Evolutionary conservation across 2,888 invertebrate species (phyloP), one percentile per base, ranked within the genome.

Genomic region (Cheilosia vulpina): DNA sequence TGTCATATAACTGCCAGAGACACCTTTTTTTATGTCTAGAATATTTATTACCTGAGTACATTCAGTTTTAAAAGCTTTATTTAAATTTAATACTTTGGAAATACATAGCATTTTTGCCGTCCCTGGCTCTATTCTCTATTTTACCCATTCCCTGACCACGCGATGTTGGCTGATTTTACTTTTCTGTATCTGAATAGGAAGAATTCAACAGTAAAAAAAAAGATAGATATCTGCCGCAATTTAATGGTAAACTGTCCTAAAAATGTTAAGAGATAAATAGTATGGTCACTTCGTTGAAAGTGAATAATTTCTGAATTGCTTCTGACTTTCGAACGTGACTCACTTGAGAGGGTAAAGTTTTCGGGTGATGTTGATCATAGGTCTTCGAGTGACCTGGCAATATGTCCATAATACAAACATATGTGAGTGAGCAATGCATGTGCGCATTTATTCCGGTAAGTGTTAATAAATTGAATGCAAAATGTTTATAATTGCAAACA

Each of bases 211-310:
- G 31, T 38, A 43, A n/a, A 62, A 69, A 63, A 60, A 57, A 52
- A n/a, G n/a, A n/a, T n/a, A n/a, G 45, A 19, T 11, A 27, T 60
- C 2, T 60, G 27, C n/a, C 62, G 43, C 31, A 45, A 62, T 72
- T 62, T 53, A 62, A 63, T 62, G 43, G 41, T 3, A 17, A 52
- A 47, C 15, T 62, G 27, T 63, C 69, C 15, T 55, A 43, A 19
- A 58, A 76, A 52, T 69, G 38, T 63, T 55, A 24, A 47, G 45
- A n/a, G 24, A 69, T 77, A 69, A 77, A 77, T 69, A 62, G 47
- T 47, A 38, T 27, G 69, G 41, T 68, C 50, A 55, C 62, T 63
- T 69, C 45, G 55, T 19, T 57, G 47, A 55, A 27, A 69, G 58
- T 62, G 45, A 62, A 53, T 55, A 55, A 62, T 69, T 55, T 69